Evolutionary conservation across 1,140 invertebrate genomes (phyloP).

Genomic region (Drosophila simulans): DNA sequence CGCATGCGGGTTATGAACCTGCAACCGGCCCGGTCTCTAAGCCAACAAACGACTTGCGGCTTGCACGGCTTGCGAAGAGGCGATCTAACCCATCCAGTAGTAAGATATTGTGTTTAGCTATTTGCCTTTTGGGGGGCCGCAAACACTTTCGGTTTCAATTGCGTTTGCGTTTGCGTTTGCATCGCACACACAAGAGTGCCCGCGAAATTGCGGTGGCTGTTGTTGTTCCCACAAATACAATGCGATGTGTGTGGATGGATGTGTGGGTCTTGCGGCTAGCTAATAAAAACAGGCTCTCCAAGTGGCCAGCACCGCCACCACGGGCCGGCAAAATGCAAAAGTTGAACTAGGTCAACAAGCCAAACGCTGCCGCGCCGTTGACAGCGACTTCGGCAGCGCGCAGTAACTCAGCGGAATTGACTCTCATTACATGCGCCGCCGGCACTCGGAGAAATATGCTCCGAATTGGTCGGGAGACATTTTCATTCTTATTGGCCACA

Average conservation of each 20-base stretch:
- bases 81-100: slow-evolving; percentile 38
- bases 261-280: slow-evolving; percentile 60
- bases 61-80: slow-evolving; percentile 10
- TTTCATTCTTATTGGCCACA: too few relatives aligned
- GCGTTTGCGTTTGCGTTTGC: slow-evolving; percentile 47
- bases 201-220: slow-evolving; percentile 60
- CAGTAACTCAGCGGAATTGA: slow-evolving; percentile 38
- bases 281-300: slow-evolving; percentile 79
- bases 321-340: slow-evolving; percentile 83
- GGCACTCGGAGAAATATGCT: slow-evolving; percentile 23
- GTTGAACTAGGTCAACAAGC: slow-evolving; percentile 84
- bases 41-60: slow-evolving; percentile 12
- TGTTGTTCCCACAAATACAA: slow-evolving; percentile 23
- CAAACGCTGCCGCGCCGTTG: slow-evolving; percentile 67
- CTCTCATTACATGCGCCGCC: slow-evolving; percentile 41
- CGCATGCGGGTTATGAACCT: slow-evolving; percentile 51
- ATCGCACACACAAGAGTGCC: slow-evolving; percentile 50
- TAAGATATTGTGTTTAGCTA: slow-evolving; percentile 35
- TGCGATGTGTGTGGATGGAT: background rate
- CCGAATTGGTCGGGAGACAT: background rate
- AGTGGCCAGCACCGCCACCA: slow-evolving; percentile 42
- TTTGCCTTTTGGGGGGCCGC: slow-evolving; percentile 34
- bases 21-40: slow-evolving; percentile 35
- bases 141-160: slow-evolving; percentile 81
- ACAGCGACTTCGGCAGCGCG: slow-evolving; percentile 28